These are phyloP conservation scores for Rhogogaster chlorosoma DNA, from an alignment of 2,888 invertebrate species.

Conservation along the genomic window DNA sequence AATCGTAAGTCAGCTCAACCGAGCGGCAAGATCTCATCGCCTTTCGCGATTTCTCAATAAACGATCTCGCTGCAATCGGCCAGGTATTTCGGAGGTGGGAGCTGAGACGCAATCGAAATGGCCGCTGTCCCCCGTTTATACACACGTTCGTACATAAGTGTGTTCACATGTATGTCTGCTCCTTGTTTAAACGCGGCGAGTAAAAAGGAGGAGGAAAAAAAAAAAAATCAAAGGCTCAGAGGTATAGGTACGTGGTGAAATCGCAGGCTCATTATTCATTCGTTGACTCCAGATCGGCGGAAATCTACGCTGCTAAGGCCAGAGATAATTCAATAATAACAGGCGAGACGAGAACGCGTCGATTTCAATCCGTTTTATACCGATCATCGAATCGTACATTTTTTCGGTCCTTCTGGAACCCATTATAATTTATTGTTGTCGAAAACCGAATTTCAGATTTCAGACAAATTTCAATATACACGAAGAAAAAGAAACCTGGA, in stretches of 20 bases:
- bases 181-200: not conserved
- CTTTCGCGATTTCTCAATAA: conserved; percentile 33
- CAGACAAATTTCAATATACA: not conserved
- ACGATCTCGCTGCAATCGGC: not conserved
- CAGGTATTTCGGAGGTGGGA: conserved; percentile 6
- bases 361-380: not conserved
- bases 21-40: not conserved
- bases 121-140: conserved; percentile 10
- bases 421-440: too few relatives aligned
- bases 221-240: not conserved
- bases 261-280: not conserved
- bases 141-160: too few relatives aligned
- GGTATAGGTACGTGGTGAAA: not conserved
- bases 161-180: not conserved
- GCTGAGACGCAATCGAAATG: conserved; percentile 29
- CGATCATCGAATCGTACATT: not conserved
- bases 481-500: not conserved
- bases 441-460: not conserved
- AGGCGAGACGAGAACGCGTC: not conserved
- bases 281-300: not conserved
- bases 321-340: not conserved
- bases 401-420: not conserved
- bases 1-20: not conserved
- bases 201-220: not conserved
- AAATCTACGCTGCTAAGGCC: not conserved